A percentile compares a stretch with the other conserved stretches of the same genome.
phyloP scores from a whole-genome alignment of 2,888 invertebrate genomes.

The Gisinianus flammeolus region DNA sequence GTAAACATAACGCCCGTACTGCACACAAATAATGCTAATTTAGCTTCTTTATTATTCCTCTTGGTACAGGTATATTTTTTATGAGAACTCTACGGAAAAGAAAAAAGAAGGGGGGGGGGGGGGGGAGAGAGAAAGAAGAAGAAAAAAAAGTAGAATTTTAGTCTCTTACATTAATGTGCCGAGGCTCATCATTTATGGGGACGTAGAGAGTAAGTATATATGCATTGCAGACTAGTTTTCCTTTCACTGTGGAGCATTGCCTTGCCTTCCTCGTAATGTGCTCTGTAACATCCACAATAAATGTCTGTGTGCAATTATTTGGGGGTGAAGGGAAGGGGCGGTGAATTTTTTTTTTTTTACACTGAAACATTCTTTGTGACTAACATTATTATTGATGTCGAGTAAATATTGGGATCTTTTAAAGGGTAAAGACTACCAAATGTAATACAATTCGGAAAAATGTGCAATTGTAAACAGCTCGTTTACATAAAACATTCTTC shows the following conservation, averaged over 20 bases:
- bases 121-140: constrained; percentile 4
- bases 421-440: too few species aligned
- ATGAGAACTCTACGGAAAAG: background rate
- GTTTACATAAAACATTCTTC: too few species aligned
- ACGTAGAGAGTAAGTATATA: background rate
- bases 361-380: too few species aligned
- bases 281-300: too few species aligned
- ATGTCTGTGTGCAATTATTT: too few species aligned
- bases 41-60: constrained; percentile 4
- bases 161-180: background rate
- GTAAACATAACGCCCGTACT: constrained; percentile 5
- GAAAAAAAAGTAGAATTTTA: constrained; percentile 3
- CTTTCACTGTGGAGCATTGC: background rate
- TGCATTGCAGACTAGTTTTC: background rate
- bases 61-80: background rate
- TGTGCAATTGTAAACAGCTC: too few species aligned
- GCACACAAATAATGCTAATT: constrained; percentile 21
- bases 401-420: too few species aligned
- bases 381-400: too few species aligned
- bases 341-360: too few species aligned
- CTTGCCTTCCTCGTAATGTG: background rate
- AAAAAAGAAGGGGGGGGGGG: background rate
- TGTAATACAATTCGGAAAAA: too few species aligned
- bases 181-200: background rate
- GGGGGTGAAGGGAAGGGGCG: too few species aligned